Conservation (phyloP, 1,140 invertebrate genomes). For the Drosophila subpulchrella region DNA sequence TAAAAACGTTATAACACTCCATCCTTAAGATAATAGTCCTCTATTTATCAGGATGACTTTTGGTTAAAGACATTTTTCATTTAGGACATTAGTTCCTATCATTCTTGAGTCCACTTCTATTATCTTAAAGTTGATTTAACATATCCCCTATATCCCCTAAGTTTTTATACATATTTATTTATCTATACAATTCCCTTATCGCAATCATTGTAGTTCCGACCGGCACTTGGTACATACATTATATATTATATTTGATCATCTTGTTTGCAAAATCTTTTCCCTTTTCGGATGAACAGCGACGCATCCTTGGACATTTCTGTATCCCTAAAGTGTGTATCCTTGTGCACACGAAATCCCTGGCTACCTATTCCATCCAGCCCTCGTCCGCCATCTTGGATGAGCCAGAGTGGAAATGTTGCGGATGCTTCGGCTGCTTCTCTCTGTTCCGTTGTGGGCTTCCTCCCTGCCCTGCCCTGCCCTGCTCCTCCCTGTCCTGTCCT, state of each 20-base stretch:
- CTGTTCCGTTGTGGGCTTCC: slow-evolving; percentile 2
- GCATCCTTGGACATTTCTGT: background rate
- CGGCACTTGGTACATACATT: background rate
- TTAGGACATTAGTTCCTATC: no score
- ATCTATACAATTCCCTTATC: background rate
- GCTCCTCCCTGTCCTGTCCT: background rate
- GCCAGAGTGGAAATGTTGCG: slow-evolving; percentile 17
- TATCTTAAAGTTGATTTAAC: no score
- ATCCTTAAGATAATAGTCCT: no score
- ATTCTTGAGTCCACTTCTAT: no score
- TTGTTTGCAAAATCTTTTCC: background rate
- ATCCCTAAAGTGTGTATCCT: slow-evolving; percentile 24
- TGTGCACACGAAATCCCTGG: slow-evolving; percentile 5
- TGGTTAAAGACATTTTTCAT: no score
- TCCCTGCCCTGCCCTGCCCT: background rate
- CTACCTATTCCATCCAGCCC: slow-evolving; percentile 9
- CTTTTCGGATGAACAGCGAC: background rate
- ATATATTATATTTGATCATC: background rate
- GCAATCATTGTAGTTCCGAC: background rate
- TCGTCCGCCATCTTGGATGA: slow-evolving; percentile 35
- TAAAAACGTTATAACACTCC: no score
- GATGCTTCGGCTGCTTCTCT: slow-evolving; percentile 26
- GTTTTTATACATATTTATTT: background rate
- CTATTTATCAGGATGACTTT: no score
- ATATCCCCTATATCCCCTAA: background rate